Evolutionary conservation across 2,888 invertebrate species (phyloP).

Genomic region (Epinotia demarniana): DNA sequence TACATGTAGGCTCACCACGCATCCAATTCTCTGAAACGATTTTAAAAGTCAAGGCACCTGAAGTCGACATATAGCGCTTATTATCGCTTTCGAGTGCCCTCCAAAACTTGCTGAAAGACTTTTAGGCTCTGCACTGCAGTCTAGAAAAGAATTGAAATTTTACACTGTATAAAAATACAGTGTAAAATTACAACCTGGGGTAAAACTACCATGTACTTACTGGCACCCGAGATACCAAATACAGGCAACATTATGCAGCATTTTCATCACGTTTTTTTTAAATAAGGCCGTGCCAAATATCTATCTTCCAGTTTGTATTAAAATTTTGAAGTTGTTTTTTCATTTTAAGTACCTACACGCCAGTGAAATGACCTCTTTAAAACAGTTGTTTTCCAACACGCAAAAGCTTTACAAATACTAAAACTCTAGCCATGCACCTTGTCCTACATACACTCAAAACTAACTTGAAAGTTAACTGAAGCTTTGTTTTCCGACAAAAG

Average conservation of each 20-base stretch:
- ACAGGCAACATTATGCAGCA: background rate
- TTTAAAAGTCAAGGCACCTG: background rate
- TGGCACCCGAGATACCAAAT: background rate
- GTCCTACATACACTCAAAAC: conserved; percentile 28
- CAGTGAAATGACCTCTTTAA: conserved; percentile 9
- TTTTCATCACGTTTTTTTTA: background rate
- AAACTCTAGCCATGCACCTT: conserved; percentile 18
- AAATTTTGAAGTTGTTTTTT: background rate
- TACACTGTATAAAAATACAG: too few relatives aligned
- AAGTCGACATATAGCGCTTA: background rate
- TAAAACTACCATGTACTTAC: too few relatives aligned
- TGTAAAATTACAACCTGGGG: too few relatives aligned
- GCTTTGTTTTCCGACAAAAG: conserved; percentile 16
- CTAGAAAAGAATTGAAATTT: too few relatives aligned
- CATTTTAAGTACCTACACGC: background rate
- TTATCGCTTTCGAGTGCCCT: background rate
- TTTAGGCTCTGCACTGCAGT: too few relatives aligned
- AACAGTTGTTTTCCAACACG: background rate
- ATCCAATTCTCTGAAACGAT: background rate
- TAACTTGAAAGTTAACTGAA: conserved; percentile 13
- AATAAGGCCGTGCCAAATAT: background rate
- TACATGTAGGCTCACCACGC: background rate
- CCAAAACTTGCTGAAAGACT: background rate
- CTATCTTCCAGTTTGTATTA: background rate
- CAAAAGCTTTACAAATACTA: conserved; percentile 20